Evolutionary conservation across 2,888 invertebrate genomes (phyloP).

Genomic region (Seira ritae): DNA sequence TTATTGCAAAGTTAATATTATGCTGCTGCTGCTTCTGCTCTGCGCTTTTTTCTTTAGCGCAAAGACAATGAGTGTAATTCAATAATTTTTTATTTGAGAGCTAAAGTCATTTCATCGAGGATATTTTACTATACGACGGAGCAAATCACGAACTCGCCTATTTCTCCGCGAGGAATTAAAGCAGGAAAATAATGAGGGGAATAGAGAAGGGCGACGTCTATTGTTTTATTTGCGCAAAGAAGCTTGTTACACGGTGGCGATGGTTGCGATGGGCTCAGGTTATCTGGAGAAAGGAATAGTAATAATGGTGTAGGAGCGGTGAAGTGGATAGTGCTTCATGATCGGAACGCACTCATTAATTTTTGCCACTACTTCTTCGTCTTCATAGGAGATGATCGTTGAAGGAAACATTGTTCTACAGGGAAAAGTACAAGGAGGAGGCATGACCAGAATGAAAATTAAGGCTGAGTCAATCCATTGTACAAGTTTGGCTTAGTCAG

Average conservation of each 20-base stretch:
- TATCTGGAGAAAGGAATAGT: not conserved
- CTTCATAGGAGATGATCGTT: not conserved
- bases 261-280: not conserved
- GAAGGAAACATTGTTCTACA: slow-evolving; percentile 21
- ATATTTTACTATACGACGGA: too few relatives aligned
- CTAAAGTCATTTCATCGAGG: too few relatives aligned
- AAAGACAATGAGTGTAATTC: too few relatives aligned
- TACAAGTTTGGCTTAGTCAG: not conserved
- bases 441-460: slow-evolving; percentile 49
- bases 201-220: not conserved
- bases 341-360: slow-evolving; percentile 29
- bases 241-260: too few relatives aligned
- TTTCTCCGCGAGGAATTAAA: not conserved
- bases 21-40: too few relatives aligned
- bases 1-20: not conserved
- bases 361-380: not conserved
- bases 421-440: slow-evolving; percentile 33
- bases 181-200: not conserved
- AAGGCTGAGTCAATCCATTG: not conserved
- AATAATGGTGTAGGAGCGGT: not conserved
- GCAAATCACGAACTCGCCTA: not conserved
- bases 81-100: too few relatives aligned
- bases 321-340: slow-evolving; percentile 3
- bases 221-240: not conserved
- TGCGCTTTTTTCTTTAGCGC: too few relatives aligned